Evolutionary conservation across 2,888 invertebrate genomes (phyloP).

Genomic region (Chymomyza caudatula): DNA sequence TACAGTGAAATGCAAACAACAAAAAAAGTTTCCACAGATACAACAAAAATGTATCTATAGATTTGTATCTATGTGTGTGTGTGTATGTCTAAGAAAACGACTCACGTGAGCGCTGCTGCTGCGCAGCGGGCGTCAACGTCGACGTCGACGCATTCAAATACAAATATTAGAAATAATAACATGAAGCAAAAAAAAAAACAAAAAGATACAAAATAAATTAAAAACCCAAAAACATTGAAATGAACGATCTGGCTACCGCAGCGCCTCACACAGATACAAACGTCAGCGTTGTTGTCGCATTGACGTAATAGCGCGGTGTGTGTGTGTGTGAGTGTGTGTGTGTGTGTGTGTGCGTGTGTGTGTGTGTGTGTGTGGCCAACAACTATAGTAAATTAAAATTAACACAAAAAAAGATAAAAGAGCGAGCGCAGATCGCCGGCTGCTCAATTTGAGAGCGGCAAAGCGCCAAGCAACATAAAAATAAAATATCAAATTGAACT

Average conservation of each 20-base stretch:
- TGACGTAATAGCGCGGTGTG: conserved; percentile 63
- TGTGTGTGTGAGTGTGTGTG: neutral
- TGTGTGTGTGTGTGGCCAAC: neutral
- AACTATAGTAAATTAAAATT: conserved; percentile 36
- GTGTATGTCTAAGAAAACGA: conserved; percentile 34
- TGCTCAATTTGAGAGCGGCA: neutral
- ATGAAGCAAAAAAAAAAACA: conserved; percentile 24
- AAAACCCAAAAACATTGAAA: conserved; percentile 67
- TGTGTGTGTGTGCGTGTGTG: conserved; percentile 3
- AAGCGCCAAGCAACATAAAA: conserved; percentile 2
- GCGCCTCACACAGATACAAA: conserved; percentile 40
- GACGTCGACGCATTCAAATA: conserved; percentile 8
- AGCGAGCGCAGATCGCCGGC: conserved; percentile 10
- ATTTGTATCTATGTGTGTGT: too few relatives aligned
- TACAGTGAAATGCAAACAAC: conserved; percentile 30
- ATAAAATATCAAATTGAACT: conserved; percentile 60
- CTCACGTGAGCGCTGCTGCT: conserved; percentile 65
- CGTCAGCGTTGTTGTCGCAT: conserved; percentile 64
- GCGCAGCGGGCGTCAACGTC: conserved; percentile 27
- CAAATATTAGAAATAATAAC: conserved; percentile 52
- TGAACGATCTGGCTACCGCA: conserved; percentile 60
- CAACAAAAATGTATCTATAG: conserved; percentile 46
- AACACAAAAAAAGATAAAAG: conserved; percentile 38
- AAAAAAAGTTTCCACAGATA: conserved; percentile 64
- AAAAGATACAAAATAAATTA: conserved; percentile 32